phyloP scores from a whole-genome alignment of 2,888 invertebrate genomes.

The Mesopsocus fuscifrons region DNA sequence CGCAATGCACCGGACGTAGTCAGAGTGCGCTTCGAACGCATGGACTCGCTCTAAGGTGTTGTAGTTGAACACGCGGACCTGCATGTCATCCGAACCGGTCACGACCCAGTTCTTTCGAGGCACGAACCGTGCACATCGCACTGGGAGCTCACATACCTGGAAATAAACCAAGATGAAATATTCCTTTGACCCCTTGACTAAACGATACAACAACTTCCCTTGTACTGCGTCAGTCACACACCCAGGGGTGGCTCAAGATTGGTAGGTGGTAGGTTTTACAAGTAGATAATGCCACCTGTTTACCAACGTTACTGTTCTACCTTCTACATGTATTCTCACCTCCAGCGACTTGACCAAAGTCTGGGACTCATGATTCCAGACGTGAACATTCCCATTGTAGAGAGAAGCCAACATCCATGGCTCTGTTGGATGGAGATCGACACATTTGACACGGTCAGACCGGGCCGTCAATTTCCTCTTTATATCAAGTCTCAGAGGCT shows the following conservation, averaged over 20 bases:
- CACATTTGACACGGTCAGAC: slow-evolving; percentile 95
- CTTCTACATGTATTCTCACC: too few relatives aligned
- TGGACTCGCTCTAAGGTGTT: slow-evolving; percentile 94
- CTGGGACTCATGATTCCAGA: slow-evolving; percentile 98
- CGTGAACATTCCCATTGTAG: slow-evolving; percentile 97
- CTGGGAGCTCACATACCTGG: slow-evolving; percentile 81
- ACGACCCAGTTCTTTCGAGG: slow-evolving; percentile 97
- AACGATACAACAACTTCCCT: too few relatives aligned
- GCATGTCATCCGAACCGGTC: slow-evolving; percentile 93
- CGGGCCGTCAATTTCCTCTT: slow-evolving; percentile 94
- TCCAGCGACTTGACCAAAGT: slow-evolving; percentile 74
- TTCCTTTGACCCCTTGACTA: too few relatives aligned
- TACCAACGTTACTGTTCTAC: too few relatives aligned
- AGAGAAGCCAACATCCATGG: slow-evolving; percentile 98
- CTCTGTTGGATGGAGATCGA: slow-evolving; percentile 92
- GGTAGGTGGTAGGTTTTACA: too few relatives aligned
- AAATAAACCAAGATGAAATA: slow-evolving; percentile 18
- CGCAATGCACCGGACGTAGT: slow-evolving; percentile 90
- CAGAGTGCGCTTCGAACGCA: slow-evolving; percentile 94
- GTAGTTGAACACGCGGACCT: slow-evolving; percentile 92
- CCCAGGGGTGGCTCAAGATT: too few relatives aligned
- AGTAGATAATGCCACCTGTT: too few relatives aligned
- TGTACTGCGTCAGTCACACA: too few relatives aligned
- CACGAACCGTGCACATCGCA: slow-evolving; percentile 88
- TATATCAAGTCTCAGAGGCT: slow-evolving; percentile 94